phyloP scores from a whole-genome alignment of 1,140 invertebrate genomes.

The Gonatopus flavifemur region DNA sequence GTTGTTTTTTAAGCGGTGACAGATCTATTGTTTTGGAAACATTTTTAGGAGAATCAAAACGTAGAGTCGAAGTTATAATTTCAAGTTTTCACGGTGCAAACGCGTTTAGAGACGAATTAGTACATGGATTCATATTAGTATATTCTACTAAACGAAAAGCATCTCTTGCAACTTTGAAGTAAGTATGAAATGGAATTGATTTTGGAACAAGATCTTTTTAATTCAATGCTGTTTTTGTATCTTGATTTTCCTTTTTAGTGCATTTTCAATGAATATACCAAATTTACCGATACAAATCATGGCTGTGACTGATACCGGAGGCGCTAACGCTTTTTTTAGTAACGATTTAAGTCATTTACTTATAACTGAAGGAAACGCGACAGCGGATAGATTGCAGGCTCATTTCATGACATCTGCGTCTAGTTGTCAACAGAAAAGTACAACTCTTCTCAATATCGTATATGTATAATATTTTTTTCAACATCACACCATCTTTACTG shows the following conservation, averaged over 20 bases:
- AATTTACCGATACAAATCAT: slow-evolving; percentile 94
- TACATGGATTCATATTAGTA: slow-evolving; percentile 94
- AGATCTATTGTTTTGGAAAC: slow-evolving; percentile 88
- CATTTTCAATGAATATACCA: slow-evolving; percentile 92
- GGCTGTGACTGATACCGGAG: slow-evolving; percentile 86
- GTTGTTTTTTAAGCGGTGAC: slow-evolving; percentile 83
- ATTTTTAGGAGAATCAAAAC: slow-evolving; percentile 85
- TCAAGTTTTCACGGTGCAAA: slow-evolving; percentile 94
- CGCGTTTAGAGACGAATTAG: slow-evolving; percentile 87
- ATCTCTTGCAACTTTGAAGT: slow-evolving; percentile 90
- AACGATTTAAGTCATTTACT: slow-evolving; percentile 87
- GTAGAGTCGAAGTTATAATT: slow-evolving; percentile 89
- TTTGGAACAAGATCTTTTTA: background rate
- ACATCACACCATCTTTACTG: background rate
- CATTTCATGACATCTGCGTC: slow-evolving; percentile 88
- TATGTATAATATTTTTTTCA: background rate
- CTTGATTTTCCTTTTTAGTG: slow-evolving; percentile 65
- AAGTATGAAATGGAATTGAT: slow-evolving; percentile 42
- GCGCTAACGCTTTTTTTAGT: slow-evolving; percentile 85
- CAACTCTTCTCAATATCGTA: slow-evolving; percentile 30
- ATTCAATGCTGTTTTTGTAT: background rate
- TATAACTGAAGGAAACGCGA: slow-evolving; percentile 89
- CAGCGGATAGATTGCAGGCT: slow-evolving; percentile 88
- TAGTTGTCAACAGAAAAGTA: slow-evolving; percentile 82
- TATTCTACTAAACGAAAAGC: slow-evolving; percentile 95